These are phyloP conservation scores for Sebastes goodei DNA, from an alignment of 2,797 vertebrate species.

Conservation along the genomic window DNA sequence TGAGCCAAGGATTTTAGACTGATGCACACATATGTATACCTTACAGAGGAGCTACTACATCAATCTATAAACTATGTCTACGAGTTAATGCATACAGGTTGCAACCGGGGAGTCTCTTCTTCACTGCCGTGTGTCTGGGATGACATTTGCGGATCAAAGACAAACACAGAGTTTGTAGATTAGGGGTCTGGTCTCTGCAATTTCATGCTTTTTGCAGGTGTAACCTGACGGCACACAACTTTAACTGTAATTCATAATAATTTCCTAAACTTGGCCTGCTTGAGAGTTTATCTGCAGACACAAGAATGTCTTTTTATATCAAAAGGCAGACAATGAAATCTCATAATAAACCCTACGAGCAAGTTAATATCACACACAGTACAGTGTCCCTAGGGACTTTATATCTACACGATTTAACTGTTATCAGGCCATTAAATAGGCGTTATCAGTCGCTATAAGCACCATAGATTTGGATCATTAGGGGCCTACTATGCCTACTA, in stretches of 20 bases:
- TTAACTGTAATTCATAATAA: not conserved
- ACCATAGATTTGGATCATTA: no score
- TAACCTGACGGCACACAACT: not conserved
- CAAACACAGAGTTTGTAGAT: slow-evolving; percentile 1
- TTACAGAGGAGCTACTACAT: not conserved
- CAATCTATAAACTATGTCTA: not conserved
- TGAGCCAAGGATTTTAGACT: not conserved
- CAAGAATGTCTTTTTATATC: not conserved
- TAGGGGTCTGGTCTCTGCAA: slow-evolving; percentile 2
- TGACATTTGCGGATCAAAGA: slow-evolving; percentile 18
- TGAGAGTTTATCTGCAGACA: not conserved
- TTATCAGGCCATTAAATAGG: no score
- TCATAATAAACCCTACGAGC: not conserved
- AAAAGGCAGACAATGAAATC: not conserved
- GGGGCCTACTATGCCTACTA: no score
- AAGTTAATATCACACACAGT: not conserved
- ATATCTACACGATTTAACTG: not conserved
- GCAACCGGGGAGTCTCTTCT: not conserved
- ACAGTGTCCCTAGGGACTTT: not conserved
- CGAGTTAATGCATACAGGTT: not conserved
- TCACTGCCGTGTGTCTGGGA: slow-evolving; percentile 14
- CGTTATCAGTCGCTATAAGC: no score
- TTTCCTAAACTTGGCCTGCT: not conserved
- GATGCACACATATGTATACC: not conserved
- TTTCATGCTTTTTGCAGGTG: not conserved